These are phyloP conservation scores for Anticlea derivata DNA, from an alignment of 2,888 invertebrate genomes.

Conservation along the genomic window DNA sequence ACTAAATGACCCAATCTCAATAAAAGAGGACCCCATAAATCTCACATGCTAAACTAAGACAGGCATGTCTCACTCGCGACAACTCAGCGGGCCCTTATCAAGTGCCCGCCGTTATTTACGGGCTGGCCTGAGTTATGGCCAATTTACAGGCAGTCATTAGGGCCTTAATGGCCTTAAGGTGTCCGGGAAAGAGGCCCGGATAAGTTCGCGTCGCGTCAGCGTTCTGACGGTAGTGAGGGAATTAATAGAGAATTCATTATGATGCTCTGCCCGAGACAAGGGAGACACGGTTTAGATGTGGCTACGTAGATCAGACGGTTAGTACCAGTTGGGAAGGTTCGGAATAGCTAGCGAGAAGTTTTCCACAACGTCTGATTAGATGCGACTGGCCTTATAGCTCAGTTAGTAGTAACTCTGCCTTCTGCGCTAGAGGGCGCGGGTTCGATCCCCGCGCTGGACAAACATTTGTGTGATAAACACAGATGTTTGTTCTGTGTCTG, in stretches of 20 bases:
- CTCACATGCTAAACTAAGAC: conserved; percentile 76
- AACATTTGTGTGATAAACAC: too few species aligned
- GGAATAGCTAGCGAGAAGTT: too few species aligned
- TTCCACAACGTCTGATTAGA: too few species aligned
- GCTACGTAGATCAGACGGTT: background rate
- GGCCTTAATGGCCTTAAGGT: conserved; percentile 80
- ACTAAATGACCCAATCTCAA: conserved; percentile 27
- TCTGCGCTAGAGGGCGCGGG: too few species aligned
- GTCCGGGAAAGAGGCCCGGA: conserved; percentile 75
- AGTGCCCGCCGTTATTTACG: conserved; percentile 76
- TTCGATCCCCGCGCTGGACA: too few species aligned
- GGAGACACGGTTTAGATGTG: background rate
- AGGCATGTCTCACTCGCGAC: conserved; percentile 71
- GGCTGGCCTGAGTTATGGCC: conserved; percentile 78
- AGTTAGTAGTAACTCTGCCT: too few species aligned
- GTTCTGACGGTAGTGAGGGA: conserved; percentile 36
- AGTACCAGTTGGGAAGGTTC: too few species aligned
- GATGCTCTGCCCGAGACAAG: conserved; percentile 17
- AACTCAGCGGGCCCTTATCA: conserved; percentile 81
- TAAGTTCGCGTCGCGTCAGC: conserved; percentile 70
- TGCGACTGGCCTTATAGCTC: too few species aligned
- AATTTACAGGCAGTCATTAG: conserved; percentile 83
- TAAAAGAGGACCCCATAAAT: conserved; percentile 61
- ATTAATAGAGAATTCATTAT: conserved; percentile 27
- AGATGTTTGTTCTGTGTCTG: too few species aligned